Evolutionary conservation across 2,888 invertebrate species (phyloP).

Genomic region (Vandiemenella viatica): DNA sequence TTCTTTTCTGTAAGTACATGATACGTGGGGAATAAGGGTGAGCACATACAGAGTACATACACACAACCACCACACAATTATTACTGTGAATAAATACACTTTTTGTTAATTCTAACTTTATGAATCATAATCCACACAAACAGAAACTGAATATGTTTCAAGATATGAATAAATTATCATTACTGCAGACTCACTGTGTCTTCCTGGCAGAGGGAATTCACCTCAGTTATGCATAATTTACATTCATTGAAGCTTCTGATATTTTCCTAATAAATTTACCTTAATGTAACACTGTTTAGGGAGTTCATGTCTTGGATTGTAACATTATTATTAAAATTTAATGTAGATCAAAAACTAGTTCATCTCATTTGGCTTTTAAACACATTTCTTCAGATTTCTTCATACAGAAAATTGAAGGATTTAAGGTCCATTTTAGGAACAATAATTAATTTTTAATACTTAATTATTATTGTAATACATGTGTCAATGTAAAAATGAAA

Average conservation of each 20-base stretch:
- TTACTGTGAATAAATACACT: constrained; percentile 4
- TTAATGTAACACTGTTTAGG: background rate
- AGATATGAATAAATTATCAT: constrained; percentile 7
- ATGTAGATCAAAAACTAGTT: background rate
- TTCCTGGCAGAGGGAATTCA: background rate
- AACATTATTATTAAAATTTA: background rate
- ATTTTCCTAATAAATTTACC: background rate
- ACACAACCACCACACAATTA: constrained; percentile 12
- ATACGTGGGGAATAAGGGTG: constrained; percentile 8
- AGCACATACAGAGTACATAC: constrained; percentile 8
- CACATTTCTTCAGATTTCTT: background rate
- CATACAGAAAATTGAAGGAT: constrained; percentile 2
- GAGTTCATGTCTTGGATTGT: background rate
- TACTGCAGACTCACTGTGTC: too few relatives aligned
- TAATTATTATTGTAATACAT: constrained; percentile 1
- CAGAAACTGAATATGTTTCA: background rate
- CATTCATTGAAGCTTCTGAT: constrained; percentile 1
- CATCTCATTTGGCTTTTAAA: background rate
- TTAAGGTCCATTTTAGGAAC: constrained; percentile 1
- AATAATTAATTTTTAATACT: background rate
- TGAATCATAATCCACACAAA: background rate
- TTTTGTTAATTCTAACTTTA: constrained; percentile 8
- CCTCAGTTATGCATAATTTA: background rate
- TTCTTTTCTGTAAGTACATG: constrained; percentile 10
- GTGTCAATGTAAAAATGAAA: background rate